Conservation (phyloP, 2,797 vertebrate species). For the Amblyopsis hoosieri region DNA sequence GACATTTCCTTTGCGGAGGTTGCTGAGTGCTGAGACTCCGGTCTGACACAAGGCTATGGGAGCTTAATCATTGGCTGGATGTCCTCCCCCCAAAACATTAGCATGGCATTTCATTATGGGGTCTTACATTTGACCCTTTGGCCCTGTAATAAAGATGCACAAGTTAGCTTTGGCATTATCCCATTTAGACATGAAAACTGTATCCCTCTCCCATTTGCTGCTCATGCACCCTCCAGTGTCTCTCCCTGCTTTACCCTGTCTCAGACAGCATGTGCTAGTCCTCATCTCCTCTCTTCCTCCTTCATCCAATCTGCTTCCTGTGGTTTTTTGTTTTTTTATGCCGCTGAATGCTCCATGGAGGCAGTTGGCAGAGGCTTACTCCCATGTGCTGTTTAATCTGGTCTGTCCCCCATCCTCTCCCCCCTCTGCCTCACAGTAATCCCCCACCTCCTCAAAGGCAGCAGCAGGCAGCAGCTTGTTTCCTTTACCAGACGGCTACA, state of each 20-base stretch:
- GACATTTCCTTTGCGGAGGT: constrained; percentile 31
- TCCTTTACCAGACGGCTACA: no score
- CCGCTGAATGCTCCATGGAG: constrained; percentile 47
- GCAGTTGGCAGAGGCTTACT: constrained; percentile 46
- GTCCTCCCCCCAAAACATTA: constrained; percentile 13
- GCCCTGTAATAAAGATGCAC: constrained; percentile 29
- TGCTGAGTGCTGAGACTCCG: constrained; percentile 24
- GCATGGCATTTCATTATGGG: constrained; percentile 37
- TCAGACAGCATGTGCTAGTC: constrained; percentile 9
- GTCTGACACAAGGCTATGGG: constrained; percentile 32
- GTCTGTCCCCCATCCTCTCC: constrained; percentile 55
- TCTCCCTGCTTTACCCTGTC: constrained; percentile 8
- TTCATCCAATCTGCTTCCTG: neutral
- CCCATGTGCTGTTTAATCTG: constrained; percentile 55
- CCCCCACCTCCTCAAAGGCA: neutral
- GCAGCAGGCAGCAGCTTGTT: no score
- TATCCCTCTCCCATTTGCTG: constrained; percentile 23
- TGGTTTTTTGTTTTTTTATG: constrained; percentile 18
- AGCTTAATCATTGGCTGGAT: neutral
- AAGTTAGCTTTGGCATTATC: constrained; percentile 28
- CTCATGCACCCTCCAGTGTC: constrained; percentile 7
- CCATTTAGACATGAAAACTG: constrained; percentile 21
- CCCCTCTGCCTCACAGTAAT: constrained; percentile 59
- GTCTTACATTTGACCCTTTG: constrained; percentile 30
- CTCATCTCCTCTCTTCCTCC: constrained; percentile 22